phyloP scores from a whole-genome alignment of 2,113 vertebrate genomes.

The Oxyura jamaicensis region DNA sequence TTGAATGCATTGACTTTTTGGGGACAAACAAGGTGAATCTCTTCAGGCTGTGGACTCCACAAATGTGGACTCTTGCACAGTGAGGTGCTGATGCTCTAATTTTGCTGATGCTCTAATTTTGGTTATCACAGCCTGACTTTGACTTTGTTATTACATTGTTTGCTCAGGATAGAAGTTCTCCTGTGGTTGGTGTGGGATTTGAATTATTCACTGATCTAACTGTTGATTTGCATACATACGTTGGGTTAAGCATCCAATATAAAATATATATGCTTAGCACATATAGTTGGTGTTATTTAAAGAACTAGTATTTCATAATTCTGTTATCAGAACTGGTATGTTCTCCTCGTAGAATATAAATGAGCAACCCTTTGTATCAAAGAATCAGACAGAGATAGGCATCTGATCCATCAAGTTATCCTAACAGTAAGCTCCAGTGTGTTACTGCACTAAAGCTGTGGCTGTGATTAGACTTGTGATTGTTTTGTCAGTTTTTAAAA shows the following conservation, averaged over 20 bases:
- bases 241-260: too few species aligned
- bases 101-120: neutral
- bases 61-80: neutral
- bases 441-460: neutral
- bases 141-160: neutral
- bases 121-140: neutral
- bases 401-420: neutral
- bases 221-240: neutral
- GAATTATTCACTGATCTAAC: neutral
- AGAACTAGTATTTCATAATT: neutral
- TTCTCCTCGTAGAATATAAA: neutral
- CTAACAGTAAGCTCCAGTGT: neutral
- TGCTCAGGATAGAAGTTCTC: neutral
- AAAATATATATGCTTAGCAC: neutral
- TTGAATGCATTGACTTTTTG: neutral
- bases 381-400: neutral
- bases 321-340: neutral
- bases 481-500: neutral
- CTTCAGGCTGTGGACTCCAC: accelerated
- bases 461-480: neutral
- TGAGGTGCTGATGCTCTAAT: neutral
- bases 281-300: neutral
- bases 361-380: neutral
- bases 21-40: neutral
- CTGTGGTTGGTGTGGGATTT: neutral